Base-by-base conservation (phyloP, 2,888 invertebrate genomes). In the Napeogenes sylphis region DNA sequence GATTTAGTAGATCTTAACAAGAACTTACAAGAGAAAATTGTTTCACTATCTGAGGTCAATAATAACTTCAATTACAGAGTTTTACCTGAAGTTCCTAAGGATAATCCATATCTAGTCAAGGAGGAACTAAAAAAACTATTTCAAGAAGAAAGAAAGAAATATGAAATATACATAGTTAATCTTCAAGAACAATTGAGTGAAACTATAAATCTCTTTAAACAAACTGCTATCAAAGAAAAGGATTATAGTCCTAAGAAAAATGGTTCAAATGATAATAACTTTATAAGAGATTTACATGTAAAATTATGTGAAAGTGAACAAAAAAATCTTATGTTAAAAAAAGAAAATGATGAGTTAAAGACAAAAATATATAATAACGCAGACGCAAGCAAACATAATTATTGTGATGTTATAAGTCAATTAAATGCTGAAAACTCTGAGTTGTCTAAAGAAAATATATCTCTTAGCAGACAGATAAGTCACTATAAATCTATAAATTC, bases 251-350 rank as follows among this genome's bases (percentile, higher is more conserved):
- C 76, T 8, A 77, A 67, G 68, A 62, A 62, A 58, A 63, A 67
- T 45, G 68, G 66, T 61, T 66, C 77, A 6, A 66, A 75, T 71
- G 81, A 82, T 61, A 84, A 75, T 74, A 56, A 61, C 64, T 87
- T 84, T 74, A 70, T 90, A 3, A 83, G 78, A 75, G 90, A 90
- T 71, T 78, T 91, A 63, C 87, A 91, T 69, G 74, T 72, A 35
- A 87, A 83, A 73, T 74, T 91, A 64, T 90, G 90, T 84, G 90
- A 89, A 74, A 83, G 85, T 79, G 91, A 91, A 70, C 90, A 90
- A 73, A 87, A 81, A 71, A 79, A 88, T 45, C 77, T 90, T n/a
- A 86, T 85, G 82, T 73, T 91, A 33, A 86, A 81, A 69, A 90
- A 89, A 75, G 87, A 91, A 76, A 90, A 90, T 80, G 85, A 87